Evolutionary conservation across 2,113 vertebrate species (phyloP).

Genomic region (Plecturocebus donacophilus): DNA sequence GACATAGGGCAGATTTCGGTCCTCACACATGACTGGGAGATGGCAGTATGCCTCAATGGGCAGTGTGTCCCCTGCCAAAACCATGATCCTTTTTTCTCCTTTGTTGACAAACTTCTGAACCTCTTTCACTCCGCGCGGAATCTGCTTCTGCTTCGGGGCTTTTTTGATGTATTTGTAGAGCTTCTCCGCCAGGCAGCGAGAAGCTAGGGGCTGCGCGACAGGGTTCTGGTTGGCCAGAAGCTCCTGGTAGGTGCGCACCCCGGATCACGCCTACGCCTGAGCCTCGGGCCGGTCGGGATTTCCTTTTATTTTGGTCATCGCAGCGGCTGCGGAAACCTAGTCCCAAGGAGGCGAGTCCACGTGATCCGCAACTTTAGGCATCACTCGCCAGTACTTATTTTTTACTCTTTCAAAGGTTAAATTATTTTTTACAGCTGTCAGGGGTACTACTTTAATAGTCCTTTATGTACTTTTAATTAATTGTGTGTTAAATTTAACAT

Average conservation of each 20-base stretch:
- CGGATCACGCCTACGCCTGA: conserved; percentile 46
- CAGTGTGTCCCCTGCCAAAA: conserved; percentile 95
- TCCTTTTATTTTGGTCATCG: conserved; percentile 81
- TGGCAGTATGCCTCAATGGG: conserved; percentile 98
- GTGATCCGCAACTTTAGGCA: neutral
- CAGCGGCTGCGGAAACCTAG: accelerated
- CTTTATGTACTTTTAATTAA: conserved; percentile 70
- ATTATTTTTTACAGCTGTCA: conserved; percentile 8
- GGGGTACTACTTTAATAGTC: conserved; percentile 46
- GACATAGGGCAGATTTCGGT: conserved; percentile 92
- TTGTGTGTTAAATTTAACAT: conserved; percentile 65
- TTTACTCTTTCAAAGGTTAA: neutral
- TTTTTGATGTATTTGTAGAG: conserved; percentile 98
- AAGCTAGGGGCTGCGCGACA: conserved; percentile 93
- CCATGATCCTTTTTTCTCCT: conserved; percentile 96
- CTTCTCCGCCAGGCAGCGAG: conserved; percentile 94
- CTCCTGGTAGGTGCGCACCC: conserved; percentile 90
- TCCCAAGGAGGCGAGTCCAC: accelerated
- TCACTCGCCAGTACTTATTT: neutral
- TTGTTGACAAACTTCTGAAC: conserved; percentile 99
- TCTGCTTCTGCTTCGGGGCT: conserved; percentile 94
- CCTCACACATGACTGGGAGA: conserved; percentile 97
- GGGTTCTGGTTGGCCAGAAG: conserved; percentile 90
- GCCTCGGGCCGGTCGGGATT: conserved; percentile 60
- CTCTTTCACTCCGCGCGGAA: conserved; percentile 96